phyloP scores from a whole-genome alignment of 2,113 vertebrate species.

The Caranx melampygus region DNA sequence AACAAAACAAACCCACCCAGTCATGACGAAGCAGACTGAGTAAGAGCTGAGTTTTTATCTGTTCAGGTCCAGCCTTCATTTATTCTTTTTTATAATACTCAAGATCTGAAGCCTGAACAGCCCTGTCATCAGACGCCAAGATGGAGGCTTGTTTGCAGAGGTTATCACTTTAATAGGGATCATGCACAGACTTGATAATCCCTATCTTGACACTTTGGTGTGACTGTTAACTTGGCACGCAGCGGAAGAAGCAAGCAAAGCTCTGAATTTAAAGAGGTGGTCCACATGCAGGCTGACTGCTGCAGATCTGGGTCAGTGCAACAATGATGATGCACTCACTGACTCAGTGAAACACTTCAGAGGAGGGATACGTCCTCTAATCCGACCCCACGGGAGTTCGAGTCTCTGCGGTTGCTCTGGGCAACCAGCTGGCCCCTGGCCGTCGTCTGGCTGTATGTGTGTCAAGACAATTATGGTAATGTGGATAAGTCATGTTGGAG shows the following conservation, averaged over 20 bases:
- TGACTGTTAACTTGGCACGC: not conserved
- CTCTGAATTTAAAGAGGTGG: not conserved
- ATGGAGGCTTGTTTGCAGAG: not conserved
- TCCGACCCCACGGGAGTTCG: not conserved
- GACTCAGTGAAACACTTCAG: not conserved
- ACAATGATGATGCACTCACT: not conserved
- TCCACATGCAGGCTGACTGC: not conserved
- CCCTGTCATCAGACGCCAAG: too few species aligned
- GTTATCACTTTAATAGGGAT: slow-evolving; percentile 1
- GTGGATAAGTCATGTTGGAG: slow-evolving; percentile 33
- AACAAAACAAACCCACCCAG: not conserved
- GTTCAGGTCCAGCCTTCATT: too few species aligned
- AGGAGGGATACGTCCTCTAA: not conserved
- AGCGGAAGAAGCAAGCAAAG: not conserved
- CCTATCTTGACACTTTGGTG: not conserved
- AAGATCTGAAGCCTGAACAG: too few species aligned
- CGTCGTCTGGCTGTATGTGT: slow-evolving; percentile 22
- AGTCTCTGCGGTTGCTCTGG: not conserved
- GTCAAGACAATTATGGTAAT: slow-evolving; percentile 61
- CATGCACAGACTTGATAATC: not conserved
- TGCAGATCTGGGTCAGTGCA: not conserved
- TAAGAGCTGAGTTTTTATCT: not conserved
- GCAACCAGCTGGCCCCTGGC: not conserved
- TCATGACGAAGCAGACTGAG: not conserved
- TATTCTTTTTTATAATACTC: too few species aligned